These are phyloP conservation scores for Xyrichtys novacula DNA, from an alignment of 2,797 vertebrate genomes.

Conservation along the genomic window DNA sequence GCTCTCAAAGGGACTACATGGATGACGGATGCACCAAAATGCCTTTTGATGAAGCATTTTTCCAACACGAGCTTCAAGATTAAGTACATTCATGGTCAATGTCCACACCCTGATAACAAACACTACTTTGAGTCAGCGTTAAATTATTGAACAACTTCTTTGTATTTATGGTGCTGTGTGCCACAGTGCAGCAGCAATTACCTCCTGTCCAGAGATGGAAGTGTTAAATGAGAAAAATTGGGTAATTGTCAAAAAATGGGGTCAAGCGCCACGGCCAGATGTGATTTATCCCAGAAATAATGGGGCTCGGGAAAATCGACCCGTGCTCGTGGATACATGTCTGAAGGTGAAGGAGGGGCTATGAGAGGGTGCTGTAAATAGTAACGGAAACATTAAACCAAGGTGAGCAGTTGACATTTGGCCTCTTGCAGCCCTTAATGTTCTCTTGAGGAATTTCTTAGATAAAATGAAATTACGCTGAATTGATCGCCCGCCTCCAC, in stretches of 20 bases:
- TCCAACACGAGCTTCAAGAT: conserved; percentile 43
- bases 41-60: conserved; percentile 36
- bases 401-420: conserved; percentile 62
- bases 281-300: conserved; percentile 76
- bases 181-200: conserved; percentile 55
- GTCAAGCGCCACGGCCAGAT: conserved; percentile 67
- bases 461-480: conserved; percentile 64
- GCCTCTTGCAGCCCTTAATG: conserved; percentile 53
- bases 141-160: conserved; percentile 63
- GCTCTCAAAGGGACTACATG: conserved; percentile 48
- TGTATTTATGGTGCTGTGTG: conserved; percentile 55
- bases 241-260: conserved; percentile 72
- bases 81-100: conserved; percentile 51
- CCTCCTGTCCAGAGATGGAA: conserved; percentile 52
- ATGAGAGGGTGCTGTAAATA: conserved; percentile 66
- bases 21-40: conserved; percentile 53
- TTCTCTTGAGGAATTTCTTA: conserved; percentile 65
- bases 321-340: conserved; percentile 49
- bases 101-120: conserved; percentile 37
- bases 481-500: conserved; percentile 65
- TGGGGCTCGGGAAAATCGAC: conserved; percentile 71
- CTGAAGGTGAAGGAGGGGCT: conserved; percentile 58
- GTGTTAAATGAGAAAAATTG: conserved; percentile 63
- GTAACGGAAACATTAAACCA: conserved; percentile 69
- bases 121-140: conserved; percentile 48